Evolutionary conservation across 2,888 invertebrate species (phyloP), one percentile per base, ranked within the genome.

Genomic region (Malacosoma neustria): DNA sequence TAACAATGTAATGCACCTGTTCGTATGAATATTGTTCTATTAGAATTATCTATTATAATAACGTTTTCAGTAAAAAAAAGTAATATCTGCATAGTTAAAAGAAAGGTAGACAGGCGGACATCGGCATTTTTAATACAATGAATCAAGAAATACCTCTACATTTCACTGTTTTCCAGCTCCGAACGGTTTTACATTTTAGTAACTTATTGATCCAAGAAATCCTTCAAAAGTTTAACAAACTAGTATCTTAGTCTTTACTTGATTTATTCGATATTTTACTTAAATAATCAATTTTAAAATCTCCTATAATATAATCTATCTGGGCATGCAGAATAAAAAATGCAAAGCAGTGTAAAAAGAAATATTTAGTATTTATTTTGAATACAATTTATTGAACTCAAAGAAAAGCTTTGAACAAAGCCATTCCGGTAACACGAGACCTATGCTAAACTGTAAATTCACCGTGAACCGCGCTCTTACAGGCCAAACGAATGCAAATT

Each of bases 251-350:
- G 9, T 9, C 22, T 5, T 22, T 22, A 22, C 22, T 5, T 22
- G 22, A 22, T 35, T 35, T 35, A 14, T 22, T 2, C 5, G 22
- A 22, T 22, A 7, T 9, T 22, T 22, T 5, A 36, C 22, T 22
- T 39, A 33, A 51, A 49, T 54, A 47, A n/a, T n/a, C 39, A 42
- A 74, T 72, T 61, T 70, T 75, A 76, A 72, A 76, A 55, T 69
- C 56, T 70, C 81, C 80, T 80, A 79, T 69, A 56, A 66, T 80
- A 79, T 69, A 56, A 66, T 53, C 81, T 82, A 80, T 67, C 73
- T 73, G 5, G 64, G 72, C 85, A 85, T 85, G 85, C 85, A 85
- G 71, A 77, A 71, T 75, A 73, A 72, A 82, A 72, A 81, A 80
- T 81, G 85, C 85, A 76, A 85, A 85, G 85, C 85, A 66, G 81